phyloP scores from a whole-genome alignment of 1,140 invertebrate species.

The Heliconius eleuchia region DNA sequence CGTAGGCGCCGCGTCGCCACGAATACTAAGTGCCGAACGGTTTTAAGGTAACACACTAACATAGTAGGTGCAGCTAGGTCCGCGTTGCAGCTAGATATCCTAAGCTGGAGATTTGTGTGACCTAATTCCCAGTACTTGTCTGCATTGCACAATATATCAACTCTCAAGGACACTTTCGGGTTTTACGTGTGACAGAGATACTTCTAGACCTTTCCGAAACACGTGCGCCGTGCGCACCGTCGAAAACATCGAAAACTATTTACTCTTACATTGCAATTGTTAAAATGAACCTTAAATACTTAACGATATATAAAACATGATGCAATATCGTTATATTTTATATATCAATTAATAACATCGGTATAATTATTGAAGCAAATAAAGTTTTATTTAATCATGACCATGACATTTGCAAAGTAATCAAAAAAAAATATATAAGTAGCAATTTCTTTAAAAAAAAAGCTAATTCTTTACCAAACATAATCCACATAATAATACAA shows the following conservation, averaged over 20 bases:
- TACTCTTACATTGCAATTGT: background rate
- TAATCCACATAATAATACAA: no score
- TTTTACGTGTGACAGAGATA: conserved; percentile 29
- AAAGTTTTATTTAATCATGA: no score
- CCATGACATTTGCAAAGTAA: no score
- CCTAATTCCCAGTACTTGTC: conserved; percentile 46
- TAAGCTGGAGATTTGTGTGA: conserved; percentile 44
- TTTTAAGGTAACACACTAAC: conserved; percentile 50
- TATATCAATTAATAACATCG: no score
- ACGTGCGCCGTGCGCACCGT: background rate
- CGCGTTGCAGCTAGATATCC: conserved; percentile 42
- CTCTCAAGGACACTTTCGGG: conserved; percentile 40
- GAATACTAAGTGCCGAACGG: conserved; percentile 51
- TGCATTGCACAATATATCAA: conserved; percentile 47
- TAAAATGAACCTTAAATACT: background rate
- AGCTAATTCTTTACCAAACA: no score
- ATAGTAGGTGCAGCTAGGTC: conserved; percentile 39
- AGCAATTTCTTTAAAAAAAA: no score
- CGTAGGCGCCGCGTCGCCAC: conserved; percentile 35
- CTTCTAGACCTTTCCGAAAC: conserved; percentile 15
- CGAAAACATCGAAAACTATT: background rate
- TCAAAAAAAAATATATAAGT: no score
- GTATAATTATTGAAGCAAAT: no score
- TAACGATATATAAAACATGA: background rate
- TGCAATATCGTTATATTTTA: background rate